phyloP scores from a whole-genome alignment of 2,888 invertebrate species.

The Seira musarum region DNA sequence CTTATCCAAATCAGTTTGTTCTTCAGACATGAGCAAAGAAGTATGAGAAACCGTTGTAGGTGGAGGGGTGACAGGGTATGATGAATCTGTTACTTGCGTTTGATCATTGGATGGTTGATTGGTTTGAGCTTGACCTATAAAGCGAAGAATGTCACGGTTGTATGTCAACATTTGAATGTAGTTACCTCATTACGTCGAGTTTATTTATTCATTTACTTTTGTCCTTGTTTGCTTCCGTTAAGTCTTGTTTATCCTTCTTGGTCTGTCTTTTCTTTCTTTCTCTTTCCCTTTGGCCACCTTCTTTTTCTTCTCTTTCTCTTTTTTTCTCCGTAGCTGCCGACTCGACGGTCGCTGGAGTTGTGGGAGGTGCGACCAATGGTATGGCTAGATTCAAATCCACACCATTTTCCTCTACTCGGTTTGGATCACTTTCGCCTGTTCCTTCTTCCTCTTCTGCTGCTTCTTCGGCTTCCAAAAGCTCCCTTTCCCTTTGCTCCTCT shows the following conservation, averaged over 20 bases:
- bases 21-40: too few relatives aligned
- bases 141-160: too few relatives aligned
- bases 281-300: background rate
- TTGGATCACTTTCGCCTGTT: background rate
- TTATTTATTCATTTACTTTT: background rate
- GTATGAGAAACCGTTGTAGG: too few relatives aligned
- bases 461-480: too few relatives aligned
- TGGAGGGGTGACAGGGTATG: too few relatives aligned
- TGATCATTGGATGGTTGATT: background rate
- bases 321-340: background rate
- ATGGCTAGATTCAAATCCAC: background rate
- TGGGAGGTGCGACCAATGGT: background rate
- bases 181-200: background rate
- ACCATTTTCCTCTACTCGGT: background rate
- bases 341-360: background rate
- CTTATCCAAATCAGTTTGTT: background rate
- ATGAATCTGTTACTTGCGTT: background rate
- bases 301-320: background rate
- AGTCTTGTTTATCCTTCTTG: background rate
- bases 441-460: slow-evolving; percentile 3
- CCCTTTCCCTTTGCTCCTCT: too few relatives aligned
- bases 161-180: too few relatives aligned
- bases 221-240: background rate
- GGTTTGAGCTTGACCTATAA: background rate
- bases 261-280: background rate